phyloP scores from a whole-genome alignment of 37 sponge, comb jelly and placozoan species.

The Cliona cf. orientalis region DNA sequence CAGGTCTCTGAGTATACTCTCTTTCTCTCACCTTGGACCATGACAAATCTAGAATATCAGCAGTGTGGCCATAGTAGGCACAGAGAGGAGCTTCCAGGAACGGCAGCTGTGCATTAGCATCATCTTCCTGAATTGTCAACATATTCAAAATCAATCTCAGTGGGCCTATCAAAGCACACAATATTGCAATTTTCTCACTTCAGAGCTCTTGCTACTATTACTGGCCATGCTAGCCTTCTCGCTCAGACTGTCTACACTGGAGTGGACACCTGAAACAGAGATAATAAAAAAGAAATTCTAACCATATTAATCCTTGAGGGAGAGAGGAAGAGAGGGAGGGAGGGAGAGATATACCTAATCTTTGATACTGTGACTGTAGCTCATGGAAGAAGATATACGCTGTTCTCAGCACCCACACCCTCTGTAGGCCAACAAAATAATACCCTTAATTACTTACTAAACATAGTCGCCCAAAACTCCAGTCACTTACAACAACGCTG shows the following conservation, averaged over 20 bases:
- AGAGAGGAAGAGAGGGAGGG: too few relatives aligned
- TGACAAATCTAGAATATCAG: conserved; percentile 88
- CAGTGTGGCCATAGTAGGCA: conserved; percentile 81
- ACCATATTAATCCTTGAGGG: not conserved
- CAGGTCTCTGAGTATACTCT: not conserved
- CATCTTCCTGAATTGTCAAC: conserved; percentile 40
- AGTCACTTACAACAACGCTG: conserved; percentile 70
- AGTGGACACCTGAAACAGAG: conserved; percentile 56
- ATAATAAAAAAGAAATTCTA: not conserved
- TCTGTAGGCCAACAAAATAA: conserved; percentile 29
- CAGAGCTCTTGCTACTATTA: conserved; percentile 55
- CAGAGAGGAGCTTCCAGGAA: conserved; percentile 83
- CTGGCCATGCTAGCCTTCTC: conserved; percentile 63
- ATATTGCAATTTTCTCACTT: conserved; percentile 1
- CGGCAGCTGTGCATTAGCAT: conserved; percentile 37
- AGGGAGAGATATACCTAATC: conserved; percentile 47
- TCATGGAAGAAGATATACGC: conserved; percentile 79
- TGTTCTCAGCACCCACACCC: conserved; percentile 82
- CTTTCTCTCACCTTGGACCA: conserved; percentile 94
- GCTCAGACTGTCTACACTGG: conserved; percentile 63
- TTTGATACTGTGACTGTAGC: conserved; percentile 72
- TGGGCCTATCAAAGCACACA: too few relatives aligned
- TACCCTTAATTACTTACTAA: too few relatives aligned
- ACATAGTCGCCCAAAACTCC: too few relatives aligned
- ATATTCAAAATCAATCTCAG: not conserved